Conservation (phyloP, 2,113 vertebrate species). For the Saccopteryx leptura region DNA sequence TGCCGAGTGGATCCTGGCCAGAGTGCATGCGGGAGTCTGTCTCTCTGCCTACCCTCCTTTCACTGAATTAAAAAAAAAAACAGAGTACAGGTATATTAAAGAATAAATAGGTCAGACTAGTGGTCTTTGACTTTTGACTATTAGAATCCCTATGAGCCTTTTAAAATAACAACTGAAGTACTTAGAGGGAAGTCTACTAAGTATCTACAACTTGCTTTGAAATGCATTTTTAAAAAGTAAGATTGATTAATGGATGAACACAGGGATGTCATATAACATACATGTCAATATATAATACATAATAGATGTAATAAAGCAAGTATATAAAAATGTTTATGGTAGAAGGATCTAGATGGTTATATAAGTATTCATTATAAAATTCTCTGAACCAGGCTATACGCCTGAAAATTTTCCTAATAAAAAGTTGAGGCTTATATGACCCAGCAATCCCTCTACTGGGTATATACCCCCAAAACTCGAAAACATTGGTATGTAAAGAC, state of each 20-base stretch:
- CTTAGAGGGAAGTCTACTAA: background rate
- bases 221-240: slow-evolving; percentile 31
- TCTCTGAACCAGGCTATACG: background rate
- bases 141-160: slow-evolving; percentile 1
- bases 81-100: background rate
- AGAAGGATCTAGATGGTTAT: slow-evolving; percentile 10
- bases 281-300: background rate
- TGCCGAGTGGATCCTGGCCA: too few relatives aligned
- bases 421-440: background rate
- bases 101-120: slow-evolving; percentile 12
- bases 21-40: too few relatives aligned
- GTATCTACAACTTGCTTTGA: background rate
- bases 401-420: slow-evolving; percentile 49
- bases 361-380: slow-evolving; percentile 20
- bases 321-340: background rate
- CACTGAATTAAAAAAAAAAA: background rate
- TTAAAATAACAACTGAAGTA: slow-evolving; percentile 44
- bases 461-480: too few relatives aligned
- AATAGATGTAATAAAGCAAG: slow-evolving; percentile 35
- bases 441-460: too few relatives aligned
- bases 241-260: background rate
- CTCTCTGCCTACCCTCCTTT: too few relatives aligned
- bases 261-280: slow-evolving; percentile 10
- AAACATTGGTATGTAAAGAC: too few relatives aligned
- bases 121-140: slow-evolving; percentile 18